Evolutionary conservation across 2,888 invertebrate genomes (phyloP), one percentile per base, ranked within the genome.

Genomic region (Stratiomys singularior): DNA sequence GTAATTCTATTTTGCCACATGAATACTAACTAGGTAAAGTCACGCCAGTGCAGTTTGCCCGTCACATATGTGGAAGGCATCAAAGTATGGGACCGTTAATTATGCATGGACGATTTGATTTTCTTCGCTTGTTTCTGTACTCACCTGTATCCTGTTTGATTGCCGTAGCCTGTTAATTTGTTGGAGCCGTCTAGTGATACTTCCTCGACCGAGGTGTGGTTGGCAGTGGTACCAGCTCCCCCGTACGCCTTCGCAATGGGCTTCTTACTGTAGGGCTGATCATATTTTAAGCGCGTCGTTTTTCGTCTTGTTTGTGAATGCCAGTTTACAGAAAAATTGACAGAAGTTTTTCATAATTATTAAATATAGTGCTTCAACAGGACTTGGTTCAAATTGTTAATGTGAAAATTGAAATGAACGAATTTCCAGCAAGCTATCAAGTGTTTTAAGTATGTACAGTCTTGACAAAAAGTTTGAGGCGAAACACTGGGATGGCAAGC

Each of bases 201-300:
- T 86, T 93, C 93, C 85, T 94, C 94, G 84, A 94, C 93, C 21
- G 93, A 92, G 84, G 91, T 90, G 88, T 93, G 92, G 89, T 93
- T 93, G 81, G 91, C 90, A 69, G 92, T 89, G 46, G 91, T 88
- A 67, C 91, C 89, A 77, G 91, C 89, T 5, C 90, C 90, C 13
- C 89, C 89, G 47, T 90, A 90, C 87, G 92, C 93, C 87, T 91
- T 93, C 83, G 92, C 90, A 82, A 92, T 91, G 69, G 94, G 94
- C 86, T 95, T 95, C 90, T 95, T 95, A 86, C 91, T 90, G 89
- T 94, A 95, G 78, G 95, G 94, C 83, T 94, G 94, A 88, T 96
- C 95, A 88, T 94, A 95, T 88, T 95, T 95, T 87, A 94, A 93
- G 88, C 94, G 91, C 82, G 95, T 94, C 86, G 94, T 94, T 91